A percentile compares a stretch with the other conserved stretches of the same genome.
These are phyloP conservation scores for Varroa destructor DNA, from an alignment of 1,140 invertebrate genomes.

Conservation along the genomic window DNA sequence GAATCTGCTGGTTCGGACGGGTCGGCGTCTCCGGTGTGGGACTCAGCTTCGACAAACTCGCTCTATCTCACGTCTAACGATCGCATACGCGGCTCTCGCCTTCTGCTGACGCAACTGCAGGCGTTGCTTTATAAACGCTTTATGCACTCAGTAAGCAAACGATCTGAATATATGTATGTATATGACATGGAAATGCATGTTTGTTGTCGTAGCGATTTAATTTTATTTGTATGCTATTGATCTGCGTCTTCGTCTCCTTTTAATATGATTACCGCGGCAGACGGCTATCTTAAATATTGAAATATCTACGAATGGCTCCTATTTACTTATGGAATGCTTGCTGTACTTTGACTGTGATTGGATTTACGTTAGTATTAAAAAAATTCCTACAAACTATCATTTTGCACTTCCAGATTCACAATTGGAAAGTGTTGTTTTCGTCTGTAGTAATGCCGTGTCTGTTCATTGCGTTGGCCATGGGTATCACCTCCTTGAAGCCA, in stretches of 20 bases:
- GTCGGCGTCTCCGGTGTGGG: constrained; percentile 12
- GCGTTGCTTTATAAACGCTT: background rate
- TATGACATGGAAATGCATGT: too few relatives aligned
- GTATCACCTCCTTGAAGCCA: constrained; percentile 41
- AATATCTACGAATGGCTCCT: too few relatives aligned
- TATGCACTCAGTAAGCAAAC: constrained; percentile 12
- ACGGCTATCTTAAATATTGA: too few relatives aligned
- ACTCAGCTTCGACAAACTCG: constrained; percentile 17
- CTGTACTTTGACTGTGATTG: too few relatives aligned
- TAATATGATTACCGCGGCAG: too few relatives aligned
- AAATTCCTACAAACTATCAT: too few relatives aligned
- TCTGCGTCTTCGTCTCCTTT: too few relatives aligned
- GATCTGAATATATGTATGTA: too few relatives aligned
- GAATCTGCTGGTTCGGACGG: constrained; percentile 8
- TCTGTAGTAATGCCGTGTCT: constrained; percentile 45
- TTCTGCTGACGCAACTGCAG: background rate
- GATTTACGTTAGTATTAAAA: too few relatives aligned
- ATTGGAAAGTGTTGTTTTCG: constrained; percentile 44
- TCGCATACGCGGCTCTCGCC: background rate
- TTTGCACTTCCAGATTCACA: constrained; percentile 37
- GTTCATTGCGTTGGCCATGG: constrained; percentile 45
- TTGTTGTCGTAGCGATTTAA: too few relatives aligned
- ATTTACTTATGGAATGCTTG: too few relatives aligned
- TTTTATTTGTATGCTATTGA: too few relatives aligned
- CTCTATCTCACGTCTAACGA: constrained; percentile 22